Evolutionary conservation across 2,113 vertebrate genomes (phyloP), one percentile per base, ranked within the genome.

Genomic region (Ardeotis arabs): DNA sequence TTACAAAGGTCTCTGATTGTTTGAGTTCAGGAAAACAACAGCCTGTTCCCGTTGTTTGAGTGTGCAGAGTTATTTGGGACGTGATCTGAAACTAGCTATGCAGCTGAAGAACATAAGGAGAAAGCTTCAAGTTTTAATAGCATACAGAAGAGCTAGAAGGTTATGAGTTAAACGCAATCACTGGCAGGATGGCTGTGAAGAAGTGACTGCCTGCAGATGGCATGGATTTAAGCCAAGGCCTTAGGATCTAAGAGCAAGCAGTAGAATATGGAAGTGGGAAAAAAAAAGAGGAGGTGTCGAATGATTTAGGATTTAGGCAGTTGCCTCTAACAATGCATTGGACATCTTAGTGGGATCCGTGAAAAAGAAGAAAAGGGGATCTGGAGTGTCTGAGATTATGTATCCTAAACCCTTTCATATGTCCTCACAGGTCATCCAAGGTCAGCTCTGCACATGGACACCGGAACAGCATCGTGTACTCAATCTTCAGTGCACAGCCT

Each of bases 361-460:
- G 55, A 45, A 53, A 73, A 74, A 24, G 21, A 53, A 31, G 33
- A 10, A 66, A 77, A 63, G n/a, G 15, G 14, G n/a, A 62, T 76
- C 28, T 37, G 19, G 5, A 24, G 19, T 3, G 6, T 28, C 45
- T 80, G 47, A 44, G 25, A 33, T 45, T 67, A 7, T 14, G 44
- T 41, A 17, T 35, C 14, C 52, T 55, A 52, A n/a, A 59, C 14
- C 3, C 8, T 68, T 59, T 56, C 9, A 0, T 3, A 7, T 21
- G 39, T 50, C 49, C 58, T 75, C 4, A 2, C 7, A n/a, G 14
- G 17, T 63, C 2, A 2, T 25, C 39, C 33, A 39, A 19, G 45
- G 14, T 25, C 55, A 81, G n/a, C 8, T 67, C 31, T 80, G 58
- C 19, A 12, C 0, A 0, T 9, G 45, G 21, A 14, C n/a, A 31